phyloP scores from a whole-genome alignment of 1,140 invertebrate genomes.

The Cydia splendana region DNA sequence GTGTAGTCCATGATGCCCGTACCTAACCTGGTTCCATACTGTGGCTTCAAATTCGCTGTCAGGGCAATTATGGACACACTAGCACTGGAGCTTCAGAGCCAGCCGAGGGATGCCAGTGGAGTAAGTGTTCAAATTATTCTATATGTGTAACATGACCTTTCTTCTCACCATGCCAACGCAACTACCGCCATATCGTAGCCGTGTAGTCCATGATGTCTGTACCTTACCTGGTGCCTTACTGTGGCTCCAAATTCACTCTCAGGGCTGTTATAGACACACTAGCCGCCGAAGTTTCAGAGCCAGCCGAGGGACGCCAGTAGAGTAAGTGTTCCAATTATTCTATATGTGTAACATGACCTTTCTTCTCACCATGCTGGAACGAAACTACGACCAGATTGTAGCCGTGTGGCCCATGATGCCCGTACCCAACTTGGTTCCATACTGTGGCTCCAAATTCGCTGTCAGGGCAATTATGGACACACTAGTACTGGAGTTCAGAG shows the following conservation, averaged over 20 bases:
- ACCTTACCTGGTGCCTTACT: conserved; percentile 89
- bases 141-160: conserved; percentile 77
- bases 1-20: conserved; percentile 88
- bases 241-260: conserved; percentile 89
- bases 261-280: conserved; percentile 88
- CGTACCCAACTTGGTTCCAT: conserved; percentile 87
- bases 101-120: conserved; percentile 59
- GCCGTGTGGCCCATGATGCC: conserved; percentile 88
- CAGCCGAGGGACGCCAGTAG: conserved; percentile 61
- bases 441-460: conserved; percentile 90
- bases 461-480: conserved; percentile 89
- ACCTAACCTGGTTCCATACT: conserved; percentile 89
- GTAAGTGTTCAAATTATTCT: conserved; percentile 41
- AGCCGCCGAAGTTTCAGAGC: conserved; percentile 82
- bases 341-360: conserved; percentile 73
- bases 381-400: conserved; percentile 88
- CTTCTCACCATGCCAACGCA: conserved; percentile 87
- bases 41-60: conserved; percentile 89
- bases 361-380: conserved; percentile 87
- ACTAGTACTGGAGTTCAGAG: conserved; percentile 84
- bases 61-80: conserved; percentile 88
- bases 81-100: conserved; percentile 82
- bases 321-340: conserved; percentile 41
- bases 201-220: conserved; percentile 88
- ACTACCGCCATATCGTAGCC: conserved; percentile 89